Conservation (phyloP, 2,888 invertebrate genomes). For the Ptycholaimellus sp. region DNA sequence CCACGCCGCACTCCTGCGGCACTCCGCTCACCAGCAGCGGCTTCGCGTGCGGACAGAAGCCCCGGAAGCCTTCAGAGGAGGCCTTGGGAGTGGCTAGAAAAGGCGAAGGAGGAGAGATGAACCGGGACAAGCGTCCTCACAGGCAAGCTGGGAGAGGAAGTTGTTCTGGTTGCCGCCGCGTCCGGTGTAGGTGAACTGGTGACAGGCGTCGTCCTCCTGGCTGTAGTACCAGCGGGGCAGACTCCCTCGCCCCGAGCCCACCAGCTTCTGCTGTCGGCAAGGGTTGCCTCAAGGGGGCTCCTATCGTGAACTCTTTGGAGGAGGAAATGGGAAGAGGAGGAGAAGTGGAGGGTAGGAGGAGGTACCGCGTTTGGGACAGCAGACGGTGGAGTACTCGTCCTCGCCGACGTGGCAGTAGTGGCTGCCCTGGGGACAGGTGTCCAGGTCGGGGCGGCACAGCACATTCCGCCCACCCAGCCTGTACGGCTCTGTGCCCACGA, state of each 20-base stretch:
- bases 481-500: slow-evolving; percentile 13
- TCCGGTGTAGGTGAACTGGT: slow-evolving; percentile 5
- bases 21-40: slow-evolving; percentile 6
- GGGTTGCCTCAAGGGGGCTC: slow-evolving; percentile 3
- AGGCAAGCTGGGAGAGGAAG: slow-evolving; percentile 2
- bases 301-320: too few species aligned
- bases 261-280: slow-evolving; percentile 2
- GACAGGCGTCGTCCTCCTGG: background rate
- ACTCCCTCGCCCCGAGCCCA: background rate
- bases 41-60: slow-evolving; percentile 9
- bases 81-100: background rate
- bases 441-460: slow-evolving; percentile 11
- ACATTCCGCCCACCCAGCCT: slow-evolving; percentile 9
- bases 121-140: slow-evolving; percentile 5
- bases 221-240: slow-evolving; percentile 4
- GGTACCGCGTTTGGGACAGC: slow-evolving; percentile 8
- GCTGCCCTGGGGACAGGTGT: slow-evolving; percentile 6
- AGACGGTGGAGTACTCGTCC: slow-evolving; percentile 5
- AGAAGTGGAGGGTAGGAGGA: too few species aligned
- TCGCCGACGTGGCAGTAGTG: slow-evolving; percentile 6
- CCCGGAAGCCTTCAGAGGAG: slow-evolving; percentile 5
- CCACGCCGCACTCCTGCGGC: slow-evolving; percentile 6
- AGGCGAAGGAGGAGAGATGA: too few species aligned
- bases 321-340: too few species aligned
- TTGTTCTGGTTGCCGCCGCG: slow-evolving; percentile 8